A percentile compares a stretch with the other conserved stretches of the same genome.
These are phyloP conservation scores for Stercorarius parasiticus DNA, from an alignment of 2,113 vertebrate genomes.

Conservation along the genomic window DNA sequence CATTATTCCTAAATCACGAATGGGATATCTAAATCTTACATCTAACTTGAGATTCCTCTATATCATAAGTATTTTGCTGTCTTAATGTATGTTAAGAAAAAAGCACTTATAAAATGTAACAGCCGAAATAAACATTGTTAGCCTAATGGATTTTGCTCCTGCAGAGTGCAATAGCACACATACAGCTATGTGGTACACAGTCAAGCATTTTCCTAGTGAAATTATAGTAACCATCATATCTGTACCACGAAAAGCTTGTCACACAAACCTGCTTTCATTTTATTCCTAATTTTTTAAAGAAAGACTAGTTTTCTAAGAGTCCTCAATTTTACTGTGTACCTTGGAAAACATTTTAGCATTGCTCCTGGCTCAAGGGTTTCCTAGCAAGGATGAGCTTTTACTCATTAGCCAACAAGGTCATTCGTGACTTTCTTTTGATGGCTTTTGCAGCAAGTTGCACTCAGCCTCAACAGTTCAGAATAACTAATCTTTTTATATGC, in stretches of 20 bases:
- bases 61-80: not conserved
- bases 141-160: not conserved
- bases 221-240: not conserved
- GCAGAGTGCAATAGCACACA: not conserved
- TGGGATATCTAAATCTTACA: not conserved
- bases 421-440: not conserved
- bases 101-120: not conserved
- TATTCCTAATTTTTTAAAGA: not conserved
- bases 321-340: not conserved
- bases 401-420: not conserved
- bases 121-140: not conserved
- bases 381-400: not conserved
- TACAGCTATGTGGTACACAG: not conserved
- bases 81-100: not conserved
- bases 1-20: not conserved
- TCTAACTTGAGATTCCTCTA: not conserved
- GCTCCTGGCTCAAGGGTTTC: not conserved
- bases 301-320: not conserved
- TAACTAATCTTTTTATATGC: not conserved
- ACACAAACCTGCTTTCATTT: not conserved
- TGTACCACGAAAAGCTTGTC: not conserved
- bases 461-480: not conserved
- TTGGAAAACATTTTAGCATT: not conserved
- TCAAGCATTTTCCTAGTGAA: not conserved
- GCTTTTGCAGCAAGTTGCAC: not conserved